Conservation (phyloP, 2,113 vertebrate species). For the Telmatochromis bifrenatus region DNA sequence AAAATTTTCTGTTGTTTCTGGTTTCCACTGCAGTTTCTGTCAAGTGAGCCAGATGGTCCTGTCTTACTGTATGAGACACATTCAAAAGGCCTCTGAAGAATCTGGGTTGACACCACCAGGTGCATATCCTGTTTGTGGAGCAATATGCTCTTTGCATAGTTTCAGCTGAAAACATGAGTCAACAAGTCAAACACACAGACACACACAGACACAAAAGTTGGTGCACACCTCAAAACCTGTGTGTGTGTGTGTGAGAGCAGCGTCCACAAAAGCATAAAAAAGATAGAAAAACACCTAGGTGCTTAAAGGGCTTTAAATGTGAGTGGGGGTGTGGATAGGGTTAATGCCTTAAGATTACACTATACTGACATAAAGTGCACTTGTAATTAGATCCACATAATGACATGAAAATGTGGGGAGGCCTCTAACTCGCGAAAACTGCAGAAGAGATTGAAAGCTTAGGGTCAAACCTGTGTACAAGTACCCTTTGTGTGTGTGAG, state of each 20-base stretch:
- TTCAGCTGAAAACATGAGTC: constrained; percentile 48
- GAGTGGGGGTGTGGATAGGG: neutral
- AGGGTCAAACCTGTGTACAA: neutral
- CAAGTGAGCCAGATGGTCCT: constrained; percentile 10
- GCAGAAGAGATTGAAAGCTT: neutral
- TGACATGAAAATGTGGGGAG: neutral
- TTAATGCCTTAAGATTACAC: neutral
- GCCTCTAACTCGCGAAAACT: neutral
- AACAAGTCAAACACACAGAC: constrained; percentile 14
- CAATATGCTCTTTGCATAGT: constrained; percentile 31
- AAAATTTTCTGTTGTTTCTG: neutral
- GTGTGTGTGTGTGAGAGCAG: neutral
- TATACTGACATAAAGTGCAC: neutral
- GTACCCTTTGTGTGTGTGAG: neutral
- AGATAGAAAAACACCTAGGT: neutral
- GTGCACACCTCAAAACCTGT: neutral
- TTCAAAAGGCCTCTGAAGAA: constrained; percentile 24
- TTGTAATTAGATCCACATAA: neutral
- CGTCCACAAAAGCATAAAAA: neutral
- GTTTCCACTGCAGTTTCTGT: neutral
- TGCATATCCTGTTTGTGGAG: constrained; percentile 51
- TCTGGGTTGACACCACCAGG: constrained; percentile 49
- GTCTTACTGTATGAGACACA: constrained; percentile 9
- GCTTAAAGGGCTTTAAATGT: neutral
- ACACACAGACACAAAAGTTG: neutral